Conservation (phyloP, 2,797 vertebrate genomes). For the Tokudaia tokunoshimensis region DNA sequence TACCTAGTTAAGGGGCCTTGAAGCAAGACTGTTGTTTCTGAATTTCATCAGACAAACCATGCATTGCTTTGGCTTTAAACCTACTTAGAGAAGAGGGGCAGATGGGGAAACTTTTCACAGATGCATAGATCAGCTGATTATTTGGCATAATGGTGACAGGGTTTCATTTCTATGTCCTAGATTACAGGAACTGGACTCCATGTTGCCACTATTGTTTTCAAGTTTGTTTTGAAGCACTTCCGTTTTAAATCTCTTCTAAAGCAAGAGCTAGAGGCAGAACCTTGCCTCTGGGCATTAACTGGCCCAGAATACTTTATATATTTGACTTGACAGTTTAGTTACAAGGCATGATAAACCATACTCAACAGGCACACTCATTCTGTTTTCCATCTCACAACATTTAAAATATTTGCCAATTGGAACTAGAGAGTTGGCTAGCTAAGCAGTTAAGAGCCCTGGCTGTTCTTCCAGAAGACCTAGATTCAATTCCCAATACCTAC, state of each 20-base stretch:
- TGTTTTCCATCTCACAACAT: constrained; percentile 6
- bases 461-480: not conserved
- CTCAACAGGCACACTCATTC: not conserved
- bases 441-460: not conserved
- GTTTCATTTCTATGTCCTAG: constrained; percentile 61
- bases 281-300: not conserved
- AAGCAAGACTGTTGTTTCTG: constrained; percentile 70
- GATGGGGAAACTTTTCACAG: constrained; percentile 66
- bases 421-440: not conserved
- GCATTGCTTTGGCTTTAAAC: constrained; percentile 69
- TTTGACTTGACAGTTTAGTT: constrained; percentile 39
- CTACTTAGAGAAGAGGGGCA: constrained; percentile 37
- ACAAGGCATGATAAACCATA: not conserved
- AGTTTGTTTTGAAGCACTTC: constrained; percentile 48
- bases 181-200: constrained; percentile 17
- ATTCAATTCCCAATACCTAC: not conserved
- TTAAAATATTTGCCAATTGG: constrained; percentile 44
- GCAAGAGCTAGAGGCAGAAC: not conserved
- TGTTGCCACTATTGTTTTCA: constrained; percentile 49
- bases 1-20: constrained; percentile 74
- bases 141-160: constrained; percentile 46
- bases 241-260: not conserved
- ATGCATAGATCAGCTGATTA: constrained; percentile 49
- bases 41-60: constrained; percentile 64
- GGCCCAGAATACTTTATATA: not conserved